Evolutionary conservation across 2,888 invertebrate genomes (phyloP).

Genomic region (Villa cingulata): DNA sequence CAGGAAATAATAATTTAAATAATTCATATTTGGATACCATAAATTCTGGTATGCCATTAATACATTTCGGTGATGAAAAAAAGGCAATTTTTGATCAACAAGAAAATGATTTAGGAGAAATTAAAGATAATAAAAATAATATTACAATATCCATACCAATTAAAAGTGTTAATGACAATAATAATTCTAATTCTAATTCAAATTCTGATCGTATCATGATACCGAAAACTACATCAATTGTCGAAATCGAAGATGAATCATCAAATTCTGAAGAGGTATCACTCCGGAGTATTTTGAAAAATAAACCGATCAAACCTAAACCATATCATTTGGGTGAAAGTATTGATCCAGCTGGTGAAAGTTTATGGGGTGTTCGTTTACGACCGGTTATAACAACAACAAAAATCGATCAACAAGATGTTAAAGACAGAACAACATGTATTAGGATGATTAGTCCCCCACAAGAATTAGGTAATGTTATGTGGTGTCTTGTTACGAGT

Average conservation of each 20-base stretch:
- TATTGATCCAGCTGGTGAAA: conserved; percentile 36
- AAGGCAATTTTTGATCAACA: conserved; percentile 14
- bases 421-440: too few species aligned
- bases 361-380: conserved; percentile 40
- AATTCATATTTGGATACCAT: conserved; percentile 20
- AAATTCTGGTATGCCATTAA: conserved; percentile 41
- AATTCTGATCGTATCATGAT: background rate
- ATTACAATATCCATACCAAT: conserved; percentile 28
- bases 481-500: too few species aligned
- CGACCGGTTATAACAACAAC: conserved; percentile 30
- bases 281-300: conserved; percentile 59
- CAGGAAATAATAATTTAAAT: conserved; percentile 16
- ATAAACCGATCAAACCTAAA: conserved; percentile 58
- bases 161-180: background rate
- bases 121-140: conserved; percentile 8
- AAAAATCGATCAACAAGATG: too few species aligned
- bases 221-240: background rate
- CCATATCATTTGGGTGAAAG: conserved; percentile 61
- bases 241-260: conserved; percentile 18
- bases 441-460: too few species aligned
- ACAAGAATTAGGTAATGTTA: too few species aligned
- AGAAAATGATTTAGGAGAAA: conserved; percentile 2
- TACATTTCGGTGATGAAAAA: conserved; percentile 48
- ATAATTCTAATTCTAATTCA: too few species aligned
- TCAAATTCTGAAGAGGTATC: conserved; percentile 32